A percentile compares a stretch with the other conserved stretches of the same genome.
phyloP scores from a whole-genome alignment of 2,113 vertebrate species.

The Scomber japonicus region DNA sequence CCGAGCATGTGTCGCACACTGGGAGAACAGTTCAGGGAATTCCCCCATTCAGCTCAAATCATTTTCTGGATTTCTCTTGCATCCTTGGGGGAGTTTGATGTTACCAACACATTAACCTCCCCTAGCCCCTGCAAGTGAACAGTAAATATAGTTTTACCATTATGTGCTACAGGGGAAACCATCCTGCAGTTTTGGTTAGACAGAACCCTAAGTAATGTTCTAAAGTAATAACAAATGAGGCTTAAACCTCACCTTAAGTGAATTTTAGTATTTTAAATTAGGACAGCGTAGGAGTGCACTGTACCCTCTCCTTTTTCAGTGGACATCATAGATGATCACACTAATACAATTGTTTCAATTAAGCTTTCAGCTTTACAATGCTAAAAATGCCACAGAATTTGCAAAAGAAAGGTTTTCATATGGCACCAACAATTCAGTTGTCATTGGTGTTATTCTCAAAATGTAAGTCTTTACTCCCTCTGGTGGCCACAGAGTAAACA shows the following conservation, averaged over 20 bases:
- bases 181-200: background rate
- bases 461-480: constrained; percentile 46
- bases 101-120: constrained; percentile 32
- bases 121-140: background rate
- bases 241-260: background rate
- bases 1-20: constrained; percentile 55
- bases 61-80: constrained; percentile 47
- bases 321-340: background rate
- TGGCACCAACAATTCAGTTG: background rate
- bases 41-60: constrained; percentile 61
- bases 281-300: background rate
- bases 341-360: background rate
- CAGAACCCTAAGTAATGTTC: background rate
- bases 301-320: background rate
- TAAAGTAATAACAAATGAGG: background rate
- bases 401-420: background rate
- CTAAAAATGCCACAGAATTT: background rate
- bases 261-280: background rate
- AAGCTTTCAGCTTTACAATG: background rate
- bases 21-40: constrained; percentile 56
- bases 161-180: background rate
- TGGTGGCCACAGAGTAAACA: constrained; percentile 45
- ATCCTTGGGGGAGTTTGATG: constrained; percentile 49
- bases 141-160: background rate
- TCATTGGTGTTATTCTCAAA: background rate